Percentiles rank a stretch among this genome's conserved stretches.
Evolutionary conservation across 2,888 invertebrate genomes (phyloP).

Genomic region (Lucinisca nassula): DNA sequence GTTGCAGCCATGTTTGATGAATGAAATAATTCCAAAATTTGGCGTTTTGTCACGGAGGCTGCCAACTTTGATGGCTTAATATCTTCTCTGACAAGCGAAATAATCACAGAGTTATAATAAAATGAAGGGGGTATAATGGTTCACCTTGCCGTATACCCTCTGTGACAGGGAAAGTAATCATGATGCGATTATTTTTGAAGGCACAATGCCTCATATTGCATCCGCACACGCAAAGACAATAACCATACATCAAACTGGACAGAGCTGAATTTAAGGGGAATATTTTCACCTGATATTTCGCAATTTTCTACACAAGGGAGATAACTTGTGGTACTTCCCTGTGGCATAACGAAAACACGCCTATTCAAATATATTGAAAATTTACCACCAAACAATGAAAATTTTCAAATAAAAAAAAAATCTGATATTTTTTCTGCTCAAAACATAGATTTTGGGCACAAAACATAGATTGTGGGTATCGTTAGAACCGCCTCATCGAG

Average conservation of each 20-base stretch:
- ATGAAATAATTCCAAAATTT: background rate
- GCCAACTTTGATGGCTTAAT: background rate
- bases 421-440: too few relatives aligned
- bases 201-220: conserved; percentile 49
- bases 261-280: too few relatives aligned
- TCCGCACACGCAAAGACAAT: conserved; percentile 4
- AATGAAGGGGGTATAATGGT: conserved; percentile 53
- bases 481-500: too few relatives aligned
- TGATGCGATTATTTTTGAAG: conserved; percentile 50
- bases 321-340: too few relatives aligned
- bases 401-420: too few relatives aligned
- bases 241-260: background rate
- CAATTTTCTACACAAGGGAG: too few relatives aligned
- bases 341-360: too few relatives aligned
- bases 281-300: too few relatives aligned
- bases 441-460: too few relatives aligned
- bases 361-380: too few relatives aligned
- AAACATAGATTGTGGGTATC: too few relatives aligned
- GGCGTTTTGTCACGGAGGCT: background rate
- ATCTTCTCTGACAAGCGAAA: background rate
- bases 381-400: too few relatives aligned
- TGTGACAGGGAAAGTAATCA: conserved; percentile 53
- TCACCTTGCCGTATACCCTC: conserved; percentile 23
- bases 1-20: background rate
- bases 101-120: conserved; percentile 13